A percentile compares a stretch with the other conserved stretches of the same genome.
Conservation (phyloP, 1,140 invertebrate genomes). For the Bombus turneri region DNA sequence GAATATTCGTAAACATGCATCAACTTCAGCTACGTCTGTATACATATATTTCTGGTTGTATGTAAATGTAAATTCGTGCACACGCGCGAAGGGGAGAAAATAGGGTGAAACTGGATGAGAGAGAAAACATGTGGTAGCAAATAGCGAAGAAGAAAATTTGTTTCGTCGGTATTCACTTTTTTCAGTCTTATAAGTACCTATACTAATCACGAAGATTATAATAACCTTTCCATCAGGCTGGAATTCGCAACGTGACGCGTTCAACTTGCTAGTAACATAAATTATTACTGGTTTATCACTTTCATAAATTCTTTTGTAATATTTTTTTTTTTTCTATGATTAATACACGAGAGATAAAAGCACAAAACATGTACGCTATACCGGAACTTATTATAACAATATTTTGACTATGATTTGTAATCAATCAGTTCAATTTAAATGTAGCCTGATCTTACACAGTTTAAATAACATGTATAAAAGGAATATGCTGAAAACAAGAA, state of each 20-base stretch:
- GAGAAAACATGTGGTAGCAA: not conserved
- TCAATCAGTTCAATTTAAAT: not conserved
- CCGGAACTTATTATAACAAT: not conserved
- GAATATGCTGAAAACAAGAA: not conserved
- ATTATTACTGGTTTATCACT: not conserved
- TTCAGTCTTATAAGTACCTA: conserved; percentile 75
- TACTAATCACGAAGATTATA: conserved; percentile 27
- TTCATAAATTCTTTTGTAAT: not conserved
- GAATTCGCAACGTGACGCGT: not conserved
- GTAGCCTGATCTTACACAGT: not conserved
- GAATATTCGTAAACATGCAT: not conserved
- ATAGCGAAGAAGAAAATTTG: conserved; percentile 32
- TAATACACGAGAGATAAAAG: not conserved
- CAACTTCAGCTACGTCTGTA: not conserved
- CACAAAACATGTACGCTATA: not conserved
- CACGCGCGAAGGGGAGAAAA: not conserved
- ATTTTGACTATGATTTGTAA: too few relatives aligned
- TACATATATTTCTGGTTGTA: not conserved
- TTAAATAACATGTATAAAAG: not conserved
- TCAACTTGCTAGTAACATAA: not conserved
- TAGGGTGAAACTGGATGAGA: not conserved
- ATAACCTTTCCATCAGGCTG: not conserved
- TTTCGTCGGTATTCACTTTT: conserved; percentile 56
- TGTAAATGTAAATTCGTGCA: not conserved
- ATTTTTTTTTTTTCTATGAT: not conserved